Percentiles rank a stretch among this genome's conserved stretches.
phyloP scores from a whole-genome alignment of 2,888 invertebrate species.

The Morpho deidamia region DNA sequence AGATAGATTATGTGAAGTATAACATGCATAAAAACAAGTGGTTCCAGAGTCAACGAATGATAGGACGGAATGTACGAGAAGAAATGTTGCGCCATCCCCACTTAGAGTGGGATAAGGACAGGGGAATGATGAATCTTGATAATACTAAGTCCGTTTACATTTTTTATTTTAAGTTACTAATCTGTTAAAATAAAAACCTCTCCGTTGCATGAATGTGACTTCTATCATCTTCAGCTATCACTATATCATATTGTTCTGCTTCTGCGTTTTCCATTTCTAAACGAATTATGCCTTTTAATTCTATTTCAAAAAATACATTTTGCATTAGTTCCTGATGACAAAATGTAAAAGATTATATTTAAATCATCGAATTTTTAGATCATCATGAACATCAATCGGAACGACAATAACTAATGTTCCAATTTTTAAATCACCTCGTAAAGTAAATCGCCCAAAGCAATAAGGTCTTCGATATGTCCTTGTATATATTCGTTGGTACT shows the following conservation, averaged over 20 bases:
- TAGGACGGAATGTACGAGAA: too few relatives aligned
- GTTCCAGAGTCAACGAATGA: too few relatives aligned
- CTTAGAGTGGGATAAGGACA: too few relatives aligned
- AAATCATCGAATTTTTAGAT: background rate
- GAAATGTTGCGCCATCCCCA: too few relatives aligned
- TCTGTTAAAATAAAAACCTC: conserved; percentile 32
- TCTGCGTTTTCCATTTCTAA: conserved; percentile 29
- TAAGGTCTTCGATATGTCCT: conserved; percentile 54
- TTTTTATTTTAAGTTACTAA: too few relatives aligned
- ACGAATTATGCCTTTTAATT: conserved; percentile 33
- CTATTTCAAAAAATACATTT: conserved; percentile 41
- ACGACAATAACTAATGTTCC: background rate
- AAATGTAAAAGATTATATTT: conserved; percentile 5
- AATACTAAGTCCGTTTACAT: too few relatives aligned
- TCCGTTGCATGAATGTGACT: conserved; percentile 41
- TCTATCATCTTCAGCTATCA: conserved; percentile 21
- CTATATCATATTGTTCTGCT: conserved; percentile 30
- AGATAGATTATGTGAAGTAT: background rate
- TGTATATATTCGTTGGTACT: conserved; percentile 48
- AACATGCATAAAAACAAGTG: too few relatives aligned
- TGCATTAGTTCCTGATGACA: conserved; percentile 38
- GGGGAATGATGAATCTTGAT: too few relatives aligned
- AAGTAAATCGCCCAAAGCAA: conserved; percentile 40
- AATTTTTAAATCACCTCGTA: conserved; percentile 39
- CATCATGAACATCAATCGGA: background rate